Base-by-base conservation (phyloP, 1,140 invertebrate genomes). In the Ladona fulva region DNA sequence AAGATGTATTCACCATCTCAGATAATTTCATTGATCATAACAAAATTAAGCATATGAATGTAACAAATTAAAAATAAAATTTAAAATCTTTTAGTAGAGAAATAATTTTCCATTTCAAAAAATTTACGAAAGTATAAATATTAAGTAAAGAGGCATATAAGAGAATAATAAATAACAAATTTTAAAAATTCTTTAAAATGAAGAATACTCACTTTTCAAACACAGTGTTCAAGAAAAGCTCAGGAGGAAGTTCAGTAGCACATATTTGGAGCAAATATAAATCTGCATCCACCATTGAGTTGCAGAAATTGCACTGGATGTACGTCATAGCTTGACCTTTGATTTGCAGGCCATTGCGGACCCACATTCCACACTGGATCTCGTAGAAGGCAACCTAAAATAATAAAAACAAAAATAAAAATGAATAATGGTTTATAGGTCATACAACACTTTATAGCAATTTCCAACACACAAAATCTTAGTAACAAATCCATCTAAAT, bases 291-390 rank as follows among this genome's bases (percentile, higher is more conserved):
- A 97, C 94, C 94, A 98, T 97, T 0, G 96, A 98, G 85, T 97
- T 98, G 86, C 96, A 98, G 86, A 99, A 99, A 86, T 99, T 97
- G 79, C 95, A 97, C 84, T 99, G 97, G 80, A 98, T 96, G 83
- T 99, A 99, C 24, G 97, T 98, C 95, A 99, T 98, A 7, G 97
- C 96, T 87, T 99, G 97, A 16, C 96, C 96, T 86, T 96, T 96
- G 80, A 99, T 98, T 88, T 99, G 97, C 0, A 98, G 87, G 0
- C 97, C 97, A 87, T 99, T 99, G 77, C 97, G 89, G 29, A 98
- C 94, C 97, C 97, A 99, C 81, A 98, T 89, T 16, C 94, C 95
- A 81, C 92, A 93, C 75, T 97, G 87, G 81, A 98, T 97, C 88
- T 99, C 97, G 85, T 97, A 95, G 85, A 97, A 96, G 0, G 95